Evolutionary conservation across 2,888 invertebrate species (phyloP), one percentile per base, ranked within the genome.

Genomic region (Lasius fuliginosus): DNA sequence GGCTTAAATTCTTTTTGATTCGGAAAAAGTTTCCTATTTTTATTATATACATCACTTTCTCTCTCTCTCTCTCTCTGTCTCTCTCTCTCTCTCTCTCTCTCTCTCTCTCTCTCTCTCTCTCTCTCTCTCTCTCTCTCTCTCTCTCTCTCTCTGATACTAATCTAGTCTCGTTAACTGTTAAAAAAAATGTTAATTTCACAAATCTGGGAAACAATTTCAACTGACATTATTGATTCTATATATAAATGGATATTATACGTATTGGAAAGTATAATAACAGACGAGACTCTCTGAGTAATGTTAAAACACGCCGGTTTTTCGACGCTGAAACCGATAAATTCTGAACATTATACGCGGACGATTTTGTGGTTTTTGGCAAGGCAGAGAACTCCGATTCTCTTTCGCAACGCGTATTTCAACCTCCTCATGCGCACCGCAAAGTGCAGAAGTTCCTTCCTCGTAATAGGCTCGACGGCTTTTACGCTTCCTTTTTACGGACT

Each of bases 401-500:
- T 68, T 69, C 27, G 53, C 2, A 12, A n/a, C 27, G 53, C 27
- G 27, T 27, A 77, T 30, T n/a, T 30, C 36, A 36, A 68, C 27
- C n/a, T 53, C 53, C 49, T 67, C n/a, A 27, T 53, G 42, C 27
- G 30, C 27, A 40, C 9, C 71, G 27, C 79, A 23, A 79, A 79
- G 42, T 42, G 58, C 71, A 49, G 71, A 79, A 79, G 79, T 79
- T 79, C 49, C 58, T 75, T 36, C 76, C 27, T 82, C 49, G 49
- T 82, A 74, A 82, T 82, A 82, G 87, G 85, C 64, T 73, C 87
- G 89, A 33, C 83, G 81, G 73, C 85, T 77, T 88, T 88, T 89
- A 81, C 83, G 69, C 82, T 82, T 83, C 71, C 71, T 83, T 76
- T 85, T 87, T 84, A 84, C 83, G 85, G 91, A 88, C 89, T 88